Conservation (phyloP, 2,888 invertebrate genomes). For the Torymus aiolomorphi region DNA sequence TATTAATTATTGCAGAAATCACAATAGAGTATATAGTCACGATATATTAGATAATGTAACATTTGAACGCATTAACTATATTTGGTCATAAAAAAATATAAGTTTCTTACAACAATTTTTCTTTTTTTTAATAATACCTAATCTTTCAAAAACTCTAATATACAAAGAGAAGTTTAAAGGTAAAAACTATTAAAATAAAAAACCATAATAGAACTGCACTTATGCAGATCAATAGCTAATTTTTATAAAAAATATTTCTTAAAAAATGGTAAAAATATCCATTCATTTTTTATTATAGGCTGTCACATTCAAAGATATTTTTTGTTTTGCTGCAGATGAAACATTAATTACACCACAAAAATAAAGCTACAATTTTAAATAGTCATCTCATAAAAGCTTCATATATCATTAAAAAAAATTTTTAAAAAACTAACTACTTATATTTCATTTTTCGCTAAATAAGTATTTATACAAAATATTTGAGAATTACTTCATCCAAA, state of each 20-base stretch:
- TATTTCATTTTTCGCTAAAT: not conserved
- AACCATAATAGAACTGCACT: conserved; percentile 8
- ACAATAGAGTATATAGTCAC: conserved; percentile 36
- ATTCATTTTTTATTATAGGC: not conserved
- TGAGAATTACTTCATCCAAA: not conserved
- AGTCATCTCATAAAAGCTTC: not conserved
- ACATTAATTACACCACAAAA: not conserved
- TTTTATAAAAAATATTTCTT: conserved; percentile 15
- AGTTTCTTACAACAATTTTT: conserved; percentile 22
- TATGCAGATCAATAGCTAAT: not conserved
- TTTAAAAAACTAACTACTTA: no score
- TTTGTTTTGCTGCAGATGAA: not conserved
- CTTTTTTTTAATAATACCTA: conserved; percentile 28
- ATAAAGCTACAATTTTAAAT: not conserved
- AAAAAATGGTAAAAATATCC: conserved; percentile 12
- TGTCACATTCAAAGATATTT: conserved; percentile 19
- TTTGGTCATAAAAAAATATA: conserved; percentile 48
- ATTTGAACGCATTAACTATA: conserved; percentile 15
- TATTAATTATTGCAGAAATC: conserved; percentile 47
- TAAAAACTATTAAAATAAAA: conserved; percentile 3
- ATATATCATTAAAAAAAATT: not conserved
- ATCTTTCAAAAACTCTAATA: conserved; percentile 26
- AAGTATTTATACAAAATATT: no score
- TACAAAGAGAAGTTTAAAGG: conserved; percentile 17
- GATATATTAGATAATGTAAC: conserved; percentile 25